Conservation (phyloP, 2,888 invertebrate genomes). For the Microplitis deprimator region DNA sequence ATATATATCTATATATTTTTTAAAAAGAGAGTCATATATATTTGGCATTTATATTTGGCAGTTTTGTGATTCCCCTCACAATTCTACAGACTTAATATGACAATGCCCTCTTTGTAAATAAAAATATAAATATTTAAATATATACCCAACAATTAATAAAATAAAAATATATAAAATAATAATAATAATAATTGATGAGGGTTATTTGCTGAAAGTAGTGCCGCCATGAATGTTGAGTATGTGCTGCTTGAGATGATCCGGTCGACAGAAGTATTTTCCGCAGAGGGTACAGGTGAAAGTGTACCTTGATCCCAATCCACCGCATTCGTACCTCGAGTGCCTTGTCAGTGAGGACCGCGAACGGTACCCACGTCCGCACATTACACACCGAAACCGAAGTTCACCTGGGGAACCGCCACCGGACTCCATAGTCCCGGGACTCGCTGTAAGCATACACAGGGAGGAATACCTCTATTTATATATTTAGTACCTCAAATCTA, state of each 20-base stretch:
- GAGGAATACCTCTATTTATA: constrained; percentile 58
- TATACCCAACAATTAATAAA: neutral
- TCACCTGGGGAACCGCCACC: constrained; percentile 53
- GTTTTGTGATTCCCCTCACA: constrained; percentile 47
- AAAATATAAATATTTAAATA: neutral
- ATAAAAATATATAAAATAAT: neutral
- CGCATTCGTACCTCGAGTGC: constrained; percentile 70
- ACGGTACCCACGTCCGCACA: constrained; percentile 70
- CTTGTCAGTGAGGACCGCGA: constrained; percentile 68
- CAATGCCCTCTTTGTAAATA: neutral
- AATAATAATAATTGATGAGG: neutral
- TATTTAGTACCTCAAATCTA: constrained; percentile 6
- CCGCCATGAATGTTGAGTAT: constrained; percentile 70
- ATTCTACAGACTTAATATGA: constrained; percentile 10
- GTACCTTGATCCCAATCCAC: constrained; percentile 68
- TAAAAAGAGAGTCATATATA: neutral
- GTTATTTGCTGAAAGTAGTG: constrained; percentile 63
- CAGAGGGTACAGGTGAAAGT: constrained; percentile 71
- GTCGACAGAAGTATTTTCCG: constrained; percentile 70
- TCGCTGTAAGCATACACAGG: constrained; percentile 67
- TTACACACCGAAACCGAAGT: constrained; percentile 68
- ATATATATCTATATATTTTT: constrained; percentile 2
- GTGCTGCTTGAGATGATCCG: constrained; percentile 71
- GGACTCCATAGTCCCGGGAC: constrained; percentile 59
- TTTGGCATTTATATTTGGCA: constrained; percentile 14